Percentiles rank a stretch among this genome's conserved stretches.
These are phyloP conservation scores for Macheiramphus alcinus DNA, from an alignment of 2,113 vertebrate genomes.

Conservation along the genomic window DNA sequence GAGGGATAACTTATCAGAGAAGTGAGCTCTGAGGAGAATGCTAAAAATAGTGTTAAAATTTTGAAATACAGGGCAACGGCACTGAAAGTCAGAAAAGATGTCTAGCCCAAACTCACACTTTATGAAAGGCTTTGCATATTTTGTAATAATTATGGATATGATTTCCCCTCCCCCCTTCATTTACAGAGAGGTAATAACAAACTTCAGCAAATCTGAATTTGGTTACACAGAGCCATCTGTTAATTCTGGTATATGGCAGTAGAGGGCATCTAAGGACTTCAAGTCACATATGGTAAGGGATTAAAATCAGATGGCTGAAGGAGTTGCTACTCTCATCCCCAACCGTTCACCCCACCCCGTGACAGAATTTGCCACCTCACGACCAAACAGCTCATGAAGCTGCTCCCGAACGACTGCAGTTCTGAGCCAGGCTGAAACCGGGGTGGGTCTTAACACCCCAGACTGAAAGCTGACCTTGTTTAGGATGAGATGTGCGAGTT, in stretches of 20 bases:
- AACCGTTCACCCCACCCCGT: not conserved
- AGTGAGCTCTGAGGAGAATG: not conserved
- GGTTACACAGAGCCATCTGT: conserved; percentile 28
- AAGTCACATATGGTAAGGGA: conserved; percentile 27
- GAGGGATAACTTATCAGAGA: not conserved
- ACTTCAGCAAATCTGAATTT: not conserved
- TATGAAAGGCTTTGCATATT: not conserved
- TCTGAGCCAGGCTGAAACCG: not conserved
- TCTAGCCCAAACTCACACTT: conserved; percentile 8
- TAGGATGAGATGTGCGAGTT: not conserved
- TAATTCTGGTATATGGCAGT: conserved; percentile 39
- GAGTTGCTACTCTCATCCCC: not conserved
- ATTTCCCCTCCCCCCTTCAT: not conserved
- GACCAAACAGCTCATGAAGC: not conserved
- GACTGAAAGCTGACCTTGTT: not conserved
- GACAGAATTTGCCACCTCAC: not conserved
- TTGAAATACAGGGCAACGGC: not conserved
- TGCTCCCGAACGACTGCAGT: not conserved
- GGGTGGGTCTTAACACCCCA: not conserved
- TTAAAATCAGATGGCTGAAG: conserved; percentile 34
- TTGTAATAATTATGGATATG: not conserved
- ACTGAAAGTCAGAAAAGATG: not conserved
- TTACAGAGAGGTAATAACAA: not conserved
- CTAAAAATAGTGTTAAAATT: conserved; percentile 20
- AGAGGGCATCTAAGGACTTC: conserved; percentile 64